phyloP scores from a whole-genome alignment of 2,797 vertebrate genomes.

The Xiphophorus birchmanni region DNA sequence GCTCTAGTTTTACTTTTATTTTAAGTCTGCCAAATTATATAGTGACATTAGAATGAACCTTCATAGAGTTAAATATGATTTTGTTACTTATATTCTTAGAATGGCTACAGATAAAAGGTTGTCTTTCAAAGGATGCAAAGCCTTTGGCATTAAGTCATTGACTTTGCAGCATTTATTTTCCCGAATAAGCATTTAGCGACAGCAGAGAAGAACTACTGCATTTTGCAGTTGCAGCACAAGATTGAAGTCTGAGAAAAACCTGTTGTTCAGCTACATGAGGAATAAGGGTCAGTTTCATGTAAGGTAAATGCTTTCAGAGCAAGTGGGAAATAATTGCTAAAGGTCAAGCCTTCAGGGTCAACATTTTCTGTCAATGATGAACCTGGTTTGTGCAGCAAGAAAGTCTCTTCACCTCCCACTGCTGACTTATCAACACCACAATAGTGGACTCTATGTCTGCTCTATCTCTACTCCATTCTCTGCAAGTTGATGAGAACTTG shows the following conservation, averaged over 20 bases:
- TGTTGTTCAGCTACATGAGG: neutral
- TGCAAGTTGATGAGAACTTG: neutral
- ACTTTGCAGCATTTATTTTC: neutral
- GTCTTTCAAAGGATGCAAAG: neutral
- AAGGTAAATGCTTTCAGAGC: neutral
- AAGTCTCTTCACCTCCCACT: neutral
- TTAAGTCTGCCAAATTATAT: too few species aligned
- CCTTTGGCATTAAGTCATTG: neutral
- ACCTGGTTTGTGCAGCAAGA: neutral
- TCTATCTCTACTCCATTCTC: too few species aligned
- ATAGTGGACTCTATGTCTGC: neutral
- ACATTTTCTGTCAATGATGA: slow-evolving; percentile 1
- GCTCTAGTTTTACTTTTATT: too few species aligned
- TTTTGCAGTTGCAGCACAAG: neutral
- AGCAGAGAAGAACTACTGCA: neutral
- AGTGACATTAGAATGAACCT: too few species aligned
- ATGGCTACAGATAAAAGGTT: neutral
- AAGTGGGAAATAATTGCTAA: neutral
- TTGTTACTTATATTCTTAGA: too few species aligned
- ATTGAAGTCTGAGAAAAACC: neutral
- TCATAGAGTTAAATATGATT: too few species aligned
- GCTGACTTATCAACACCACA: neutral
- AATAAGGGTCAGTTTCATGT: neutral
- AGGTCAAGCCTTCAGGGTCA: slow-evolving; percentile 1
- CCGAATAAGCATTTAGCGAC: neutral